phyloP scores from a whole-genome alignment of 1,140 invertebrate species.

The Mizuhopecten yessoensis region DNA sequence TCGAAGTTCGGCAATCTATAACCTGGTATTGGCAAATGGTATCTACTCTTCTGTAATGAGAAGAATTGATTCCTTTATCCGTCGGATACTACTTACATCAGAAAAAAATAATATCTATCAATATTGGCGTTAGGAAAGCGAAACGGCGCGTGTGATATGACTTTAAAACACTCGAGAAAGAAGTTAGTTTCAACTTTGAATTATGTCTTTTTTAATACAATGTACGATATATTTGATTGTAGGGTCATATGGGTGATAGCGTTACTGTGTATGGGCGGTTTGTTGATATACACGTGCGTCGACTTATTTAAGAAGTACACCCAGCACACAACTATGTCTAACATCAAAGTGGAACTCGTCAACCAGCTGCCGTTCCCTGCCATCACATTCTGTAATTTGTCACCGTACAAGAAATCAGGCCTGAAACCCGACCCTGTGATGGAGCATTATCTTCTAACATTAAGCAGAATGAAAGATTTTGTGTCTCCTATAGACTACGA shows the following conservation, averaged over 20 bases:
- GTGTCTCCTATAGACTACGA: constrained; percentile 47
- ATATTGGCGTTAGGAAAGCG: too few relatives aligned
- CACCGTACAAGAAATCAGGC: constrained; percentile 47
- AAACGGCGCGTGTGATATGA: too few relatives aligned
- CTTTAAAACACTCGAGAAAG: too few relatives aligned
- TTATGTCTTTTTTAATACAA: too few relatives aligned
- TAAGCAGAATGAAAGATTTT: constrained; percentile 43
- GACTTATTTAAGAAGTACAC: constrained; percentile 32
- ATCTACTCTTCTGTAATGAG: too few relatives aligned
- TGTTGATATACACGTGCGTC: constrained; percentile 44
- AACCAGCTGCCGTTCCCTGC: constrained; percentile 48
- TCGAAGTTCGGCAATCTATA: too few relatives aligned
- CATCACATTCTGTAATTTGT: constrained; percentile 49
- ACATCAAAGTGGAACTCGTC: constrained; percentile 48
- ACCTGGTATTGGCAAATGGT: too few relatives aligned
- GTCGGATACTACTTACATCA: too few relatives aligned
- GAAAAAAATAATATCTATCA: too few relatives aligned
- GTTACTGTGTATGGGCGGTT: constrained; percentile 36
- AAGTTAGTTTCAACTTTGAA: too few relatives aligned
- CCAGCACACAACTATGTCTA: constrained; percentile 44
- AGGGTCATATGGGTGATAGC: constrained; percentile 52
- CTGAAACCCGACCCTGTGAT: neutral
- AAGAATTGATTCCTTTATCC: too few relatives aligned
- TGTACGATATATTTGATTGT: neutral
- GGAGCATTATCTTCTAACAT: constrained; percentile 7